Conservation (phyloP, 2,113 vertebrate species). For the Melanostigma gelatinosum region DNA sequence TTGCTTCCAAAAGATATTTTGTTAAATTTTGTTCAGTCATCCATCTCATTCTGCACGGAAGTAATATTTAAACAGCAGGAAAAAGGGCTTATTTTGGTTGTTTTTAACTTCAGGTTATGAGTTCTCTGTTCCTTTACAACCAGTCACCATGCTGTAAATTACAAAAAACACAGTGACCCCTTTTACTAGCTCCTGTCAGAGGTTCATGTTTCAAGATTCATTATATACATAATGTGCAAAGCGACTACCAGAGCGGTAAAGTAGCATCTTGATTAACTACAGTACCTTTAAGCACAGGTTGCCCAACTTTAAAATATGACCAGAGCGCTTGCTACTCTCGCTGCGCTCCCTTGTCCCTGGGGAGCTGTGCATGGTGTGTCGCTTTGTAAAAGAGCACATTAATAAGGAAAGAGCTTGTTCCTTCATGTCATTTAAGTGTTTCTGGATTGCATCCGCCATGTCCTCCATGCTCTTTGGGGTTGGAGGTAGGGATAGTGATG, state of each 20-base stretch:
- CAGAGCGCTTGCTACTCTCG: slow-evolving; percentile 58
- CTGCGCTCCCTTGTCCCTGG: slow-evolving; percentile 59
- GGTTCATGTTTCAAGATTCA: slow-evolving; percentile 48
- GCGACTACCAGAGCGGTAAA: slow-evolving; percentile 55
- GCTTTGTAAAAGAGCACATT: slow-evolving; percentile 77
- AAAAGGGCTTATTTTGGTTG: not conserved
- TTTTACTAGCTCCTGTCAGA: slow-evolving; percentile 7
- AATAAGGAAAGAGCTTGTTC: slow-evolving; percentile 78
- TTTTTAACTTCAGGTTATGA: not conserved
- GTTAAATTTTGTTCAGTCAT: slow-evolving; percentile 38
- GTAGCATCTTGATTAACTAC: slow-evolving; percentile 67
- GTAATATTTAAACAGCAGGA: not conserved
- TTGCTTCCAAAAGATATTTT: slow-evolving; percentile 42
- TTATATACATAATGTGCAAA: slow-evolving; percentile 42
- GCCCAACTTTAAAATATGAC: slow-evolving; percentile 69
- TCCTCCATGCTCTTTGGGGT: slow-evolving; percentile 61
- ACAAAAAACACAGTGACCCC: not conserved
- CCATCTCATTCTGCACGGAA: slow-evolving; percentile 1
- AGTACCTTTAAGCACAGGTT: slow-evolving; percentile 73
- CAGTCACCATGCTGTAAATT: not conserved
- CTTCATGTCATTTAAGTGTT: slow-evolving; percentile 73
- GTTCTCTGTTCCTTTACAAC: not conserved
- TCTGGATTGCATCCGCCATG: slow-evolving; percentile 70
- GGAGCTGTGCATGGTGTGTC: slow-evolving; percentile 54
- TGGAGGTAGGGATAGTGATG: slow-evolving; percentile 42